Percentiles rank a stretch among this genome's conserved stretches.
phyloP scores from a whole-genome alignment of 30 jellyfish, hydroid and myxozoan genomes.

The Aurelia sp. region DNA sequence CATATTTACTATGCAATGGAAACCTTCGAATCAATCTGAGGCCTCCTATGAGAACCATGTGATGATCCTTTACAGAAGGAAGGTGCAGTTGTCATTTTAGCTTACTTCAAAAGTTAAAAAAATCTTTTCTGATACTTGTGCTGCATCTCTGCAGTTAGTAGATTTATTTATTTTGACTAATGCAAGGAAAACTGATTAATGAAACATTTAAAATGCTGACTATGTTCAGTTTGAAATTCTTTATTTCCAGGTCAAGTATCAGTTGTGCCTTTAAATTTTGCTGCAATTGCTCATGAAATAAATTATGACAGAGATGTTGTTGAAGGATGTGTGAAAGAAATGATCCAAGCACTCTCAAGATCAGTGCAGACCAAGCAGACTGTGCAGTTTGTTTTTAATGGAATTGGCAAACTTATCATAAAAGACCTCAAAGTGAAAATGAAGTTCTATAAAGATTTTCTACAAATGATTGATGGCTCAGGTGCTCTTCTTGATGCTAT shows the following conservation, averaged over 20 bases:
- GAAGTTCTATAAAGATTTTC: slow-evolving; percentile 87
- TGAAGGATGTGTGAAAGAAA: slow-evolving; percentile 93
- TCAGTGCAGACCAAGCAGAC: slow-evolving; percentile 71
- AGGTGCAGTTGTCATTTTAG: too few species aligned
- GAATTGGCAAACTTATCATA: slow-evolving; percentile 84
- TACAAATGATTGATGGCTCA: slow-evolving; percentile 86
- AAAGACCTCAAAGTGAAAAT: slow-evolving; percentile 84
- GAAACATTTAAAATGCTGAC: too few species aligned
- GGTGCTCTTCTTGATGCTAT: slow-evolving; percentile 77
- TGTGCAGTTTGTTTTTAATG: slow-evolving; percentile 71
- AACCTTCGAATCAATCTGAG: too few species aligned
- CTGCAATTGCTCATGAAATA: slow-evolving; percentile 80
- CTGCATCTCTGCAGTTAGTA: too few species aligned
- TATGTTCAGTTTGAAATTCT: neutral
- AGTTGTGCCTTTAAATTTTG: slow-evolving; percentile 82
- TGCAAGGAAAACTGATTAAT: too few species aligned
- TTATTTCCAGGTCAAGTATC: slow-evolving; percentile 88
- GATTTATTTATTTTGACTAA: too few species aligned
- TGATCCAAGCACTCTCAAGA: slow-evolving; percentile 88
- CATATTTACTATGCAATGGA: too few species aligned
- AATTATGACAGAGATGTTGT: slow-evolving; percentile 83
- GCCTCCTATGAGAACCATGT: too few species aligned
- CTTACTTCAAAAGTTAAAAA: too few species aligned
- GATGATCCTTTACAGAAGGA: too few species aligned
- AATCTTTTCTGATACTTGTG: too few species aligned